phyloP scores from a whole-genome alignment of 2,888 invertebrate species.

The Choreutis nemorana region DNA sequence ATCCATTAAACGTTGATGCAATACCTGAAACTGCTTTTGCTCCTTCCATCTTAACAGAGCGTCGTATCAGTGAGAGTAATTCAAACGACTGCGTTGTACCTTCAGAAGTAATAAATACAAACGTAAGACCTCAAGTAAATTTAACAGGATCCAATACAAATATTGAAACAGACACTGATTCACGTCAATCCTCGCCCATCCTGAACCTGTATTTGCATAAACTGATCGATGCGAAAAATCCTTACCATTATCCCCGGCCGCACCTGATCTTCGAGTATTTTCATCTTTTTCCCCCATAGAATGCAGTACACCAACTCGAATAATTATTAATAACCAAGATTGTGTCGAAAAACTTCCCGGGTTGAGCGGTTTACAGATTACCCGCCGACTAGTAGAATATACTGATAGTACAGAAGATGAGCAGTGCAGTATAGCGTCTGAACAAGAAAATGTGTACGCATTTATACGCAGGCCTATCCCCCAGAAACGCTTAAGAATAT shows the following conservation, averaged over 20 bases:
- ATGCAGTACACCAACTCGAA: not conserved
- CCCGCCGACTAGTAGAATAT: no score
- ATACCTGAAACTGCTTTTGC: conserved; percentile 9
- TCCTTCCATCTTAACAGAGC: conserved; percentile 5
- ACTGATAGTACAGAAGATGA: no score
- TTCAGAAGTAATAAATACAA: conserved; percentile 4
- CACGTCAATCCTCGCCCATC: conserved; percentile 1
- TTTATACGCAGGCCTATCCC: conserved; percentile 1
- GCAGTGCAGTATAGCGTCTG: conserved; percentile 5
- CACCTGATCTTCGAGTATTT: conserved; percentile 5
- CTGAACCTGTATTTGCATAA: no score
- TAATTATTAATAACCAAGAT: not conserved
- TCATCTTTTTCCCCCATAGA: conserved; percentile 2
- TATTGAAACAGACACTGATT: conserved; percentile 3
- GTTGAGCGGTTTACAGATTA: conserved; percentile 1
- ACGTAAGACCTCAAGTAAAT: conserved; percentile 1
- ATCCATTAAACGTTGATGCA: conserved; percentile 6
- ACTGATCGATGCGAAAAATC: no score
- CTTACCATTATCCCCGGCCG: conserved; percentile 2
- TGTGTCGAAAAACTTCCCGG: conserved; percentile 1
- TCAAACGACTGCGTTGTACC: conserved; percentile 4
- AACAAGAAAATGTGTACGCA: conserved; percentile 1
- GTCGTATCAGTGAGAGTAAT: conserved; percentile 7
- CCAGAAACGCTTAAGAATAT: conserved; percentile 1
- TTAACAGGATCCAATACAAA: conserved; percentile 2